A percentile compares a stretch with the other conserved stretches of the same genome.
phyloP scores from a whole-genome alignment of 1,140 invertebrate genomes.

The Potamilus streckersoni region DNA sequence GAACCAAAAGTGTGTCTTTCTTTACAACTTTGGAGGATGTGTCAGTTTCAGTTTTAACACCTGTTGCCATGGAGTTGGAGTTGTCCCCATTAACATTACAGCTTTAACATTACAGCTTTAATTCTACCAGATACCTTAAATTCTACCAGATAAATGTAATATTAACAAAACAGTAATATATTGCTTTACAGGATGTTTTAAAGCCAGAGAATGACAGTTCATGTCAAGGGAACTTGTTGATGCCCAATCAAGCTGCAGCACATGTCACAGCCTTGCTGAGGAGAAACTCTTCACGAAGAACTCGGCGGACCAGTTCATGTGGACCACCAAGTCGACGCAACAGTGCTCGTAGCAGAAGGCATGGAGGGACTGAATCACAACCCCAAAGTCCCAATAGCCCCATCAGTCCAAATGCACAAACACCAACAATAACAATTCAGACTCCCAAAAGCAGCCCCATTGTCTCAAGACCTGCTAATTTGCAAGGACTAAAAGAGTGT shows the following conservation, averaged over 20 bases:
- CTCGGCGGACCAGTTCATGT: slow-evolving; percentile 10
- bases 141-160: too few relatives aligned
- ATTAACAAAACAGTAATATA: too few relatives aligned
- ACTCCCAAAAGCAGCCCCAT: slow-evolving; percentile 42
- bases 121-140: too few relatives aligned
- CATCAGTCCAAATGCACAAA: slow-evolving; percentile 13
- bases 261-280: slow-evolving; percentile 21
- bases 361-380: background rate
- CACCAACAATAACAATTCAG: slow-evolving; percentile 40
- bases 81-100: too few relatives aligned
- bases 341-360: slow-evolving; percentile 7
- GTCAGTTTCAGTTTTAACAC: too few relatives aligned
- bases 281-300: slow-evolving; percentile 23
- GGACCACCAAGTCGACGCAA: slow-evolving; percentile 23
- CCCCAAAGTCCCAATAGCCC: slow-evolving; percentile 41
- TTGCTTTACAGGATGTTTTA: slow-evolving; percentile 1
- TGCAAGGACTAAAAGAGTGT: slow-evolving; percentile 31
- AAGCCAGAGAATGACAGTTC: slow-evolving; percentile 18
- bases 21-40: too few relatives aligned
- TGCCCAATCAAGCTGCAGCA: slow-evolving; percentile 22
- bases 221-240: slow-evolving; percentile 6
- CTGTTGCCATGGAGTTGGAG: too few relatives aligned
- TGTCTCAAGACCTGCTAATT: slow-evolving; percentile 15
- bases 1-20: too few relatives aligned
- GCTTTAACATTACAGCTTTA: too few relatives aligned